Conservation (phyloP, 2,113 vertebrate genomes). For the Pelobates fuscus region DNA sequence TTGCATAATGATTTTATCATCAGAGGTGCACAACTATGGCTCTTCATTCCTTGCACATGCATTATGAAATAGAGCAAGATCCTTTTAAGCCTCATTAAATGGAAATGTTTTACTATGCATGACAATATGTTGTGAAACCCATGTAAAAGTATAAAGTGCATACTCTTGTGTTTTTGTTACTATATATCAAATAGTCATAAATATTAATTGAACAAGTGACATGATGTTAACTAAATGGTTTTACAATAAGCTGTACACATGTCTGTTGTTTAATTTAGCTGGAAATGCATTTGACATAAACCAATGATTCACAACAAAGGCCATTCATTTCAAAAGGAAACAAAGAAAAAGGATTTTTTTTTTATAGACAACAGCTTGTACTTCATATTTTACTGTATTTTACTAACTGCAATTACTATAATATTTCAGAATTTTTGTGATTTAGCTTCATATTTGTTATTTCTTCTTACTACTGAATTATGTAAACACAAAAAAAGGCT, state of each 20-base stretch:
- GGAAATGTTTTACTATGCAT: conserved; percentile 20
- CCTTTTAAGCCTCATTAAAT: conserved; percentile 15
- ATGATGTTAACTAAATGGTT: conserved; percentile 5
- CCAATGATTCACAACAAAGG: too few species aligned
- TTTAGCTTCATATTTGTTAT: too few species aligned
- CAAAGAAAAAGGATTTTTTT: too few species aligned
- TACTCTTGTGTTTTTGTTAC: neutral
- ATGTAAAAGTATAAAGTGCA: conserved; percentile 13
- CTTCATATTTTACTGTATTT: too few species aligned
- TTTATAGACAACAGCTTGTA: too few species aligned
- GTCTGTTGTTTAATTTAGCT: neutral
- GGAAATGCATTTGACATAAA: too few species aligned
- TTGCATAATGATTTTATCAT: conserved; percentile 42
- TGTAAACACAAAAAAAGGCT: too few species aligned
- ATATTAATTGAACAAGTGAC: conserved; percentile 7
- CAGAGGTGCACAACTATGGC: conserved; percentile 29
- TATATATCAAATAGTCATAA: conserved; percentile 19
- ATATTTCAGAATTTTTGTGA: too few species aligned
- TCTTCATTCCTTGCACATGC: conserved; percentile 9
- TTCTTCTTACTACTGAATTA: too few species aligned
- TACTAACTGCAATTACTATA: too few species aligned
- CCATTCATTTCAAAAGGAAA: too few species aligned
- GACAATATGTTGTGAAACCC: conserved; percentile 8
- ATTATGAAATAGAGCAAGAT: conserved; percentile 11
- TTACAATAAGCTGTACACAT: neutral